Base-by-base conservation (phyloP, 2,888 invertebrate species). In the Epistrophe grossulariae region DNA sequence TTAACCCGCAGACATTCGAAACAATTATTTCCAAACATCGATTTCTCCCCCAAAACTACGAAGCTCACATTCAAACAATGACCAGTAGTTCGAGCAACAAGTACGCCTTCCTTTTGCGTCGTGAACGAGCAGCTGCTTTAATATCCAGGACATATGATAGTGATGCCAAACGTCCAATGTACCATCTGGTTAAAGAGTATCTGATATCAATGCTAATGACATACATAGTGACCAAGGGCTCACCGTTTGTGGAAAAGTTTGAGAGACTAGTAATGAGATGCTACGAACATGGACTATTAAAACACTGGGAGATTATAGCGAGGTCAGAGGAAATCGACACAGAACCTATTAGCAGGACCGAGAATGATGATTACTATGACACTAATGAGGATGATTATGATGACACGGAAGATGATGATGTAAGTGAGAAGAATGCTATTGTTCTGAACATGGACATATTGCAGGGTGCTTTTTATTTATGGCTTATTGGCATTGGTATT, bases 381-480 rank as follows among this genome's bases (percentile, higher is more conserved):
- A 91, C n/a, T 88, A 91, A 71, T 92, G 92, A 92, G 10, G 60
- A 76, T 13, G 57, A 70, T n/a, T 79, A 55, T 15, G 68, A 85
- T 45, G 88, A 87, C 6, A 19, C 70, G 6, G 89, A 88, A 6
- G 87, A 77, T 24, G 77, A 74, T 19, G 84, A 81, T 43, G 57
- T 88, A 6, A 77, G 52, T 10, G 80, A 89, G 6, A 90, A 90
- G 45, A 89, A 88, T 9, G 91, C 64, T 6, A 43, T 91, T 0
- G 91, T 90, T 0, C 79, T 92, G 7, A 91, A 89, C 43, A 64
- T 92, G 88, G 89, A 91, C 9, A 90, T 91, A 13, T 64, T 92
- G 10, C 92, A 92, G 60, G 92, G 92, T 6, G 91, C 91, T 4
- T 92, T 92, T 50, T 92, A 90, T 88, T 80, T 92, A 1, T 92